These are phyloP conservation scores for Coelogynopora nodosa DNA, from an alignment of 2,888 invertebrate genomes.

Conservation along the genomic window DNA sequence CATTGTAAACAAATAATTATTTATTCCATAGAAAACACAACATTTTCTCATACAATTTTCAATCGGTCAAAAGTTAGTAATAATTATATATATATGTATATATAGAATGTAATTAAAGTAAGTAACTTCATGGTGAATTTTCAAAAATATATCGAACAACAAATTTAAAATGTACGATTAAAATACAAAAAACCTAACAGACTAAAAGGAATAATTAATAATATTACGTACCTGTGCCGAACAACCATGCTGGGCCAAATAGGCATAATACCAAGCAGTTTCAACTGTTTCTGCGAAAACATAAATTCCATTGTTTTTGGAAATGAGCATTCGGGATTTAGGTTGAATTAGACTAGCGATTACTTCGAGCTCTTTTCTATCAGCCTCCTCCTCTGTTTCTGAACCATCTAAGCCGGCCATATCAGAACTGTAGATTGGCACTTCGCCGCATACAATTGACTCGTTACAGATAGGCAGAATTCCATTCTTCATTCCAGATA, in stretches of 20 bases:
- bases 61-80: too few species aligned
- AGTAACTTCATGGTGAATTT: too few species aligned
- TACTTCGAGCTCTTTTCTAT: slow-evolving; percentile 74
- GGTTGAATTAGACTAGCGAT: slow-evolving; percentile 78
- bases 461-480: slow-evolving; percentile 39
- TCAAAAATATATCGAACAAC: too few species aligned
- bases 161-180: too few species aligned
- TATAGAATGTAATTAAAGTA: too few species aligned
- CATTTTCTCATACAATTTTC: too few species aligned
- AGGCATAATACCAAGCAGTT: slow-evolving; percentile 73
- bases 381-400: slow-evolving; percentile 70
- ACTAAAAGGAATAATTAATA: neutral
- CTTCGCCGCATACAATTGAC: neutral
- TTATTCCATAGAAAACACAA: too few species aligned
- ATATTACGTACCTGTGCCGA: slow-evolving; percentile 33
- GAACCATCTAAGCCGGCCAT: slow-evolving; percentile 76
- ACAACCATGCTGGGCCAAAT: slow-evolving; percentile 32
- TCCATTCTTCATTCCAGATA: slow-evolving; percentile 31
- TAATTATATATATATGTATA: too few species aligned
- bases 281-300: slow-evolving; percentile 92
- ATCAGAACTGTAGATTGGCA: slow-evolving; percentile 32
- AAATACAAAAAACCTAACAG: slow-evolving; percentile 40
- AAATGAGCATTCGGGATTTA: slow-evolving; percentile 65
- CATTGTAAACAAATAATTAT: too few species aligned
- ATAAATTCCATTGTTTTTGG: slow-evolving; percentile 80